Base-by-base conservation (phyloP, 2,888 invertebrate species). In the Julus scandinavius region DNA sequence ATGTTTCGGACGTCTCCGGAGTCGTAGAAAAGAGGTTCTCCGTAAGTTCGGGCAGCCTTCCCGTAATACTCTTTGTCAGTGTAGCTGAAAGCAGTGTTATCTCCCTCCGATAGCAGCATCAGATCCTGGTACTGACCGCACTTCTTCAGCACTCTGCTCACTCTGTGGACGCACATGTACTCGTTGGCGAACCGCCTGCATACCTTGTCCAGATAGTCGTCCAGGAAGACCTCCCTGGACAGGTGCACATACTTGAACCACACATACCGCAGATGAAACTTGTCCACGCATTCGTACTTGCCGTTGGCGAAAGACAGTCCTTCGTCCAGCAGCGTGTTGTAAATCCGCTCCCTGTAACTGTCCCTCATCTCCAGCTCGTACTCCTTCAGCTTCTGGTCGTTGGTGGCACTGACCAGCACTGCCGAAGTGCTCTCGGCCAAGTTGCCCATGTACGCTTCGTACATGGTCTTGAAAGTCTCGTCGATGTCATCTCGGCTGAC, bases 81-180 rank as follows among this genome's bases (percentile, higher is more conserved):
- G 58, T 89, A 89, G n/a, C 87, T 87, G 83, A 86, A 89, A 11
- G 89, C 89, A 13, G n/a, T 41, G 87, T 89, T 88, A 38, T 89
- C 89, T 6, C 89, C 89, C 85, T 89, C 89, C 20, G 89, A 89
- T 15, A 89, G 80, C 58, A 89, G 72, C 89, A 89, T 89, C 20
- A 89, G 85, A 50, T 89, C 89, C 49, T 89, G 89, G 80, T 89
- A 89, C 54, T 89, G 80, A 41, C 89, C 89, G 63, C 89, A 89
- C 83, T 89, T 89, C 80, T 89, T 89, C 40, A 89, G 83, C 45
- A 89, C 89, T 15, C 89, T 87, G 86, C 89, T 89, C 15, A 89
- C 89, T 17, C 89, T 83, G 80, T 89, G 89, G 29, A 89, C 80
- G 40, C 88, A 89, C 89, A 89, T 89, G 80, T 89, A 89, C 38